These are phyloP conservation scores for Laticauda colubrina DNA, from an alignment of 2,113 vertebrate genomes.

Conservation along the genomic window DNA sequence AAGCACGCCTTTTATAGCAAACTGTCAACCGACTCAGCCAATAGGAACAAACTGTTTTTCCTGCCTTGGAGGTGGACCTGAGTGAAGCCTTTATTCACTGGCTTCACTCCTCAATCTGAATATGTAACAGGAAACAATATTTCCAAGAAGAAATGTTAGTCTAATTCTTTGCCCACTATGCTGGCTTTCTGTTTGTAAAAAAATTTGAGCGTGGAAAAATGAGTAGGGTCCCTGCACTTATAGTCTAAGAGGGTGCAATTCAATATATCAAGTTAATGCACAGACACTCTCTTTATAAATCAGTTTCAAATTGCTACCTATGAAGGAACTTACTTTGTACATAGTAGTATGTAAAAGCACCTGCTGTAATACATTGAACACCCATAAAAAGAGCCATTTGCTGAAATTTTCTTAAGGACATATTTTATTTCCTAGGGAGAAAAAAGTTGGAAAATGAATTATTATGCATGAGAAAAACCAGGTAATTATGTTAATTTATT, in stretches of 20 bases:
- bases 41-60: too few species aligned
- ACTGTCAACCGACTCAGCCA: too few species aligned
- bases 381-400: constrained; percentile 81
- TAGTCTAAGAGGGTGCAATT: neutral
- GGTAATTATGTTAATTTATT: constrained; percentile 17
- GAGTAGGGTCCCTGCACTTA: too few species aligned
- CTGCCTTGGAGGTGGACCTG: too few species aligned
- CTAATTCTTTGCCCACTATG: too few species aligned
- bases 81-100: too few species aligned
- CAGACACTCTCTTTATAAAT: constrained; percentile 4
- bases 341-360: constrained; percentile 78
- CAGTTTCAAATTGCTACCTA: constrained; percentile 41
- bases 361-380: constrained; percentile 68
- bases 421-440: constrained; percentile 54
- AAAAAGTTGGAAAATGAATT: constrained; percentile 36
- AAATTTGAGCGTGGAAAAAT: neutral
- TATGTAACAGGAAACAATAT: neutral
- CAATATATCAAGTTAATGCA: neutral
- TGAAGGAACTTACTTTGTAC: constrained; percentile 75
- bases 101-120: too few species aligned
- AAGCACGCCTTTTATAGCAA: too few species aligned
- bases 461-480: constrained; percentile 40
- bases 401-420: constrained; percentile 75
- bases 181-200: neutral
- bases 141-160: neutral